These are phyloP conservation scores for Ditylenchus dipsaci DNA, from an alignment of 1,140 invertebrate genomes.

Conservation along the genomic window DNA sequence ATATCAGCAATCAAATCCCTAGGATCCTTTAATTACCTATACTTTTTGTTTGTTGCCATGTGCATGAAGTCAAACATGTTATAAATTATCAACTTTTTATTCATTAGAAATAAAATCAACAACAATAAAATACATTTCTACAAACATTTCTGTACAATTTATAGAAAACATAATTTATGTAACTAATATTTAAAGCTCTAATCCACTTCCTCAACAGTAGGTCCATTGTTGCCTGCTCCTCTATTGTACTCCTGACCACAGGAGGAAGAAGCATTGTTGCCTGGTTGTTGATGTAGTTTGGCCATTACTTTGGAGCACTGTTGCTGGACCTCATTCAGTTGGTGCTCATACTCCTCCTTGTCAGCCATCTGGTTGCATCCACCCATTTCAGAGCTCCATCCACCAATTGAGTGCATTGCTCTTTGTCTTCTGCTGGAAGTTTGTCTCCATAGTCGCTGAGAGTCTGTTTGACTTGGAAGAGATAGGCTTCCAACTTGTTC, in stretches of 20 bases:
- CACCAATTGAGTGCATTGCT: constrained; percentile 80
- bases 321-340: constrained; percentile 75
- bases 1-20: too few relatives aligned
- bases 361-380: constrained; percentile 86
- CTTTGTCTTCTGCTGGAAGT: constrained; percentile 76
- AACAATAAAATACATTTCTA: too few relatives aligned
- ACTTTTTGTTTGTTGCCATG: too few relatives aligned
- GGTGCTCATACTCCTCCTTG: constrained; percentile 86
- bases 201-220: constrained; percentile 5
- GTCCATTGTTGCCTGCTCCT: neutral
- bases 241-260: neutral
- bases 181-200: neutral
- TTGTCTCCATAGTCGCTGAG: constrained; percentile 61
- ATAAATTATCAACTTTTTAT: too few relatives aligned
- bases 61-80: too few relatives aligned
- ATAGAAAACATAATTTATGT: too few relatives aligned
- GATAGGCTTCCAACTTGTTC: constrained; percentile 87
- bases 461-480: constrained; percentile 66
- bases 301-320: constrained; percentile 78
- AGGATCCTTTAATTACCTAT: too few relatives aligned
- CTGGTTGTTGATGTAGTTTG: constrained; percentile 42
- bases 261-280: neutral
- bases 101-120: too few relatives aligned
- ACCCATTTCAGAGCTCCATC: constrained; percentile 89
- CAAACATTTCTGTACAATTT: too few relatives aligned